phyloP scores from a whole-genome alignment of 1,140 invertebrate genomes.

The honey bee (Apis mellifera) region DNA sequence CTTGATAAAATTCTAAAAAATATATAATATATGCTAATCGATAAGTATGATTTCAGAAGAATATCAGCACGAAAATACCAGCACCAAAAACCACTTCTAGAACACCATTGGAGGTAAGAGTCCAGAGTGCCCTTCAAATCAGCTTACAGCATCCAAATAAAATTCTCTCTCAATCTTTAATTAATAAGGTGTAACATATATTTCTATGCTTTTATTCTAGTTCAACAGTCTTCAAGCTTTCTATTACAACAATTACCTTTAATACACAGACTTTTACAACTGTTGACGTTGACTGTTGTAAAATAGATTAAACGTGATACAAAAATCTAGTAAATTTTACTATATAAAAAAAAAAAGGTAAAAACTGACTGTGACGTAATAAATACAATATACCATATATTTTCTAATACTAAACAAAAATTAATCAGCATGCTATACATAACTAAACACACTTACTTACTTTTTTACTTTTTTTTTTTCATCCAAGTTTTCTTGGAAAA shows the following conservation, averaged over 20 bases:
- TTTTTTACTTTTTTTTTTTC: conserved; percentile 5
- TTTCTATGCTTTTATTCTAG: conserved; percentile 40
- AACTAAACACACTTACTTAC: conserved; percentile 28
- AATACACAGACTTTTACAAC: conserved; percentile 2
- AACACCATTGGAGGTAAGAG: conserved; percentile 42
- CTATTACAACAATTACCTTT: conserved; percentile 10
- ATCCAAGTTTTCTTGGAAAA: neutral
- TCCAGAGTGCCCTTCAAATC: neutral
- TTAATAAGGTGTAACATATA: conserved; percentile 32
- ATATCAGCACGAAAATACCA: conserved; percentile 61
- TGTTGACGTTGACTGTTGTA: conserved; percentile 19
- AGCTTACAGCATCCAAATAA: conserved; percentile 30
- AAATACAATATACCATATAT: neutral
- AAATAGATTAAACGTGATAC: neutral
- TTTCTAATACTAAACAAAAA: conserved; percentile 12
- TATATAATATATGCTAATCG: neutral
- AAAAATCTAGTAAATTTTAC: neutral
- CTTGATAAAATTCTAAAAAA: neutral
- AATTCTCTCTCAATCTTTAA: neutral
- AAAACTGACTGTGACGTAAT: neutral
- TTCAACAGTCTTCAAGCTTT: conserved; percentile 25
- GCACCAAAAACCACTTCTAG: conserved; percentile 57
- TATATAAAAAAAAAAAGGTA: neutral
- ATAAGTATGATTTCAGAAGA: conserved; percentile 71
- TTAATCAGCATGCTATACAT: conserved; percentile 43